Percentiles rank a stretch among this genome's conserved stretches.
phyloP scores from a whole-genome alignment of 2,113 vertebrate genomes.

The Megaceryle torquata region DNA sequence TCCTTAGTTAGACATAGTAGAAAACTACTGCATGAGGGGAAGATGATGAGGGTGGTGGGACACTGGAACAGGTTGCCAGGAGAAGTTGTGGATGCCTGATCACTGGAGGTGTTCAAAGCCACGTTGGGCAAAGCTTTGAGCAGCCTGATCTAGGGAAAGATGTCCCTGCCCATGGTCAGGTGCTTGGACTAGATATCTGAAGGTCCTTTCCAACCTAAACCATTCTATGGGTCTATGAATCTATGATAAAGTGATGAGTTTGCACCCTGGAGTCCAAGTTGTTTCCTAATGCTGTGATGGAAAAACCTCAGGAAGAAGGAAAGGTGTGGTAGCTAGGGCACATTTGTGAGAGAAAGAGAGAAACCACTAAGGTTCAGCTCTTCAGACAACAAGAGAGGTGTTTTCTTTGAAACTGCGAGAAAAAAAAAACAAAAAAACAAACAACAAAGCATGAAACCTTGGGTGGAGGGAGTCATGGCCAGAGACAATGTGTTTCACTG shows the following conservation, averaged over 20 bases:
- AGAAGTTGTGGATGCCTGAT: background rate
- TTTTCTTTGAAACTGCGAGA: background rate
- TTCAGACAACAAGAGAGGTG: background rate
- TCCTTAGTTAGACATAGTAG: background rate
- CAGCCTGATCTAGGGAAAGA: background rate
- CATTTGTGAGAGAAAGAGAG: background rate
- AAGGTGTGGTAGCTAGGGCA: background rate
- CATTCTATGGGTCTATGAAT: background rate
- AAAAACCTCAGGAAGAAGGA: background rate
- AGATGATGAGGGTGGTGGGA: background rate
- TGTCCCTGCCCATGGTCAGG: background rate
- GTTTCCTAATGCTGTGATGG: background rate
- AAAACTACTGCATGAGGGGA: background rate
- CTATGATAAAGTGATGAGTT: background rate
- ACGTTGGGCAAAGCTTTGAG: background rate
- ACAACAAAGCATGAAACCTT: background rate
- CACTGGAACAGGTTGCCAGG: background rate
- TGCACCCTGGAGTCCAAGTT: background rate
- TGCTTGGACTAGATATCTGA: background rate
- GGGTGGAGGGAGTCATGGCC: background rate
- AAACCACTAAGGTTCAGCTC: background rate
- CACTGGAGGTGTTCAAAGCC: background rate
- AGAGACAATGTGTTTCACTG: background rate
- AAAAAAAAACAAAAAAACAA: background rate
- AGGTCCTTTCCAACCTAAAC: background rate